Percentiles rank a stretch among this genome's conserved stretches.
phyloP scores from a whole-genome alignment of 2,797 vertebrate genomes.

The Dicrostonyx torquatus region DNA sequence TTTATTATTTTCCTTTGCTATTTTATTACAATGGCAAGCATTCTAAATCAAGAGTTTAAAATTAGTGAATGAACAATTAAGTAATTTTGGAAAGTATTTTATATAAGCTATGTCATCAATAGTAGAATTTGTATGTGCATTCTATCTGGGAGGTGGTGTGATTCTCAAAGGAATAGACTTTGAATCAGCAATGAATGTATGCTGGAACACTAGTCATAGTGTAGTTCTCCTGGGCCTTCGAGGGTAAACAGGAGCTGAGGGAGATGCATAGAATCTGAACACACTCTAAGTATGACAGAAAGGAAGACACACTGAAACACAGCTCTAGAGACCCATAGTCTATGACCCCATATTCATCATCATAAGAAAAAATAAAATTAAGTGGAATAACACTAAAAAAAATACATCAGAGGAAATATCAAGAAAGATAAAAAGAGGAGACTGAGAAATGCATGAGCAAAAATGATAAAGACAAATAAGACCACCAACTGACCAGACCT shows the following conservation, averaged over 20 bases:
- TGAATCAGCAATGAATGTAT: background rate
- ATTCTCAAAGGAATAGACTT: background rate
- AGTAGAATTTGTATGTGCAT: background rate
- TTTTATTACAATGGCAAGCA: background rate
- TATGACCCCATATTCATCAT: background rate
- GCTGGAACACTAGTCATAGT: background rate
- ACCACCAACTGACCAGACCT: background rate
- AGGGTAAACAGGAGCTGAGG: background rate
- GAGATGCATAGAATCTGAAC: background rate
- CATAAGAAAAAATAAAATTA: background rate
- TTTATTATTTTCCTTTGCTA: background rate
- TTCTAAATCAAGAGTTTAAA: background rate
- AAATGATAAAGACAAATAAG: background rate
- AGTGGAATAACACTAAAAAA: background rate
- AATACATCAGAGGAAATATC: accelerated
- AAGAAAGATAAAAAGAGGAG: background rate
- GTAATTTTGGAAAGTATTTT: background rate
- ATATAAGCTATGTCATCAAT: background rate
- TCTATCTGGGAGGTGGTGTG: background rate
- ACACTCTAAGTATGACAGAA: accelerated
- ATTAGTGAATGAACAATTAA: background rate
- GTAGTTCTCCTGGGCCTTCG: background rate
- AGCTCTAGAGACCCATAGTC: background rate
- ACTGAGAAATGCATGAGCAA: background rate
- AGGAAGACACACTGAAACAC: background rate